phyloP scores from a whole-genome alignment of 1,140 invertebrate species.

The Megalonaias nervosa region DNA sequence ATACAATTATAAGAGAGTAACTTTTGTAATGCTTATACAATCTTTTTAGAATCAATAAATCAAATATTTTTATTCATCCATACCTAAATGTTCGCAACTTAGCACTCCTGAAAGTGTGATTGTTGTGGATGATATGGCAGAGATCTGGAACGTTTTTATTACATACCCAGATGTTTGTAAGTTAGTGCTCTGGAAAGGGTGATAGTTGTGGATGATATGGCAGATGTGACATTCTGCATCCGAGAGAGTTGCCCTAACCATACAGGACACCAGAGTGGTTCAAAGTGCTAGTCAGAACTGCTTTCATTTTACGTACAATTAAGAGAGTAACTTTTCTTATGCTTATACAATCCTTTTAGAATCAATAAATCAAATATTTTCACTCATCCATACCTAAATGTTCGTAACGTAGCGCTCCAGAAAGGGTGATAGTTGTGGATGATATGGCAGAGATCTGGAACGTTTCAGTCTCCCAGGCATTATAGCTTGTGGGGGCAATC shows the following conservation, averaged over 20 bases:
- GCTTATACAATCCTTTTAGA: too few species aligned
- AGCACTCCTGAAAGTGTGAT: constrained; percentile 57
- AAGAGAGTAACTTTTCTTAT: too few species aligned
- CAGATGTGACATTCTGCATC: constrained; percentile 2
- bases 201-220: constrained; percentile 50
- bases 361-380: too few species aligned
- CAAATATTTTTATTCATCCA: neutral
- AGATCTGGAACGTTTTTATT: too few species aligned
- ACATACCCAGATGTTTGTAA: constrained; percentile 62
- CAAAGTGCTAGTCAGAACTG: too few species aligned
- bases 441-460: constrained; percentile 56
- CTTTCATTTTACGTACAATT: too few species aligned
- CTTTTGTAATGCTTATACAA: too few species aligned
- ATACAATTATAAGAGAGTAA: too few species aligned
- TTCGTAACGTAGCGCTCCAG: constrained; percentile 49
- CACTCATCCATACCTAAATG: constrained; percentile 54
- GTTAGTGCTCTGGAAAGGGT: constrained; percentile 55
- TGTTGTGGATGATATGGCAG: constrained; percentile 46
- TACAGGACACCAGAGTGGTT: too few species aligned
- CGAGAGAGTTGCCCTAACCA: too few species aligned
- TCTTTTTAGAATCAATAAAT: too few species aligned
- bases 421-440: constrained; percentile 52
- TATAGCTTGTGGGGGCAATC: constrained; percentile 62
- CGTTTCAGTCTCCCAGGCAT: constrained; percentile 63
- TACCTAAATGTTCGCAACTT: constrained; percentile 59